Percentiles rank a stretch among this genome's conserved stretches.
phyloP scores from a whole-genome alignment of 2,888 invertebrate genomes.

The Gandaritis pyraliata region DNA sequence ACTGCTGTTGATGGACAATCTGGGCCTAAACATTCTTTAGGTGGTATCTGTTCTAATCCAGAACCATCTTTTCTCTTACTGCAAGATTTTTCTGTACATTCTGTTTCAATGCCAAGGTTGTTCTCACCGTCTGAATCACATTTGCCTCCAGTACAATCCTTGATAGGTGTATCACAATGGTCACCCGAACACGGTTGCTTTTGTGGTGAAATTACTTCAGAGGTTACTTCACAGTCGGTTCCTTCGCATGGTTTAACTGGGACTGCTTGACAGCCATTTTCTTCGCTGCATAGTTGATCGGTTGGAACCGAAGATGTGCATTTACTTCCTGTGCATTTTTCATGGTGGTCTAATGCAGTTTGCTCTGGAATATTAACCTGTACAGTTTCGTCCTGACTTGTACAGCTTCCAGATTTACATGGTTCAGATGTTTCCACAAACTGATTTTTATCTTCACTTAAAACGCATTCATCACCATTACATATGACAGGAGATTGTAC shows the following conservation, averaged over 20 bases:
- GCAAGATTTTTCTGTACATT: slow-evolving; percentile 62
- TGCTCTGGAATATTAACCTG: slow-evolving; percentile 20
- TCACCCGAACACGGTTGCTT: slow-evolving; percentile 41
- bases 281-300: slow-evolving; percentile 22
- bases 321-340: slow-evolving; percentile 43
- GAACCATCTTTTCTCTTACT: slow-evolving; percentile 58
- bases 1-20: slow-evolving; percentile 45
- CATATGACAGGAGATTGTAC: slow-evolving; percentile 58
- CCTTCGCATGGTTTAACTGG: slow-evolving; percentile 50
- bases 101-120: slow-evolving; percentile 43
- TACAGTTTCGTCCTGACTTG: slow-evolving; percentile 30
- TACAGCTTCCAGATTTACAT: slow-evolving; percentile 52
- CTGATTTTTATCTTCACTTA: slow-evolving; percentile 51
- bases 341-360: slow-evolving; percentile 36
- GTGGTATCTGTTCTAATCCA: slow-evolving; percentile 43
- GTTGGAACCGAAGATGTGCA: slow-evolving; percentile 31
- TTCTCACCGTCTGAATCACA: slow-evolving; percentile 34
- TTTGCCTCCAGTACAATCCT: slow-evolving; percentile 31
- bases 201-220: slow-evolving; percentile 36
- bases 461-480: slow-evolving; percentile 63
- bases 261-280: slow-evolving; percentile 38
- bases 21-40: slow-evolving; percentile 51
- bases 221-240: slow-evolving; percentile 45
- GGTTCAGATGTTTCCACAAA: slow-evolving; percentile 34
- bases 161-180: slow-evolving; percentile 42